Evolutionary conservation across 2,797 vertebrate genomes (phyloP).

Genomic region (Dallia pectoralis): DNA sequence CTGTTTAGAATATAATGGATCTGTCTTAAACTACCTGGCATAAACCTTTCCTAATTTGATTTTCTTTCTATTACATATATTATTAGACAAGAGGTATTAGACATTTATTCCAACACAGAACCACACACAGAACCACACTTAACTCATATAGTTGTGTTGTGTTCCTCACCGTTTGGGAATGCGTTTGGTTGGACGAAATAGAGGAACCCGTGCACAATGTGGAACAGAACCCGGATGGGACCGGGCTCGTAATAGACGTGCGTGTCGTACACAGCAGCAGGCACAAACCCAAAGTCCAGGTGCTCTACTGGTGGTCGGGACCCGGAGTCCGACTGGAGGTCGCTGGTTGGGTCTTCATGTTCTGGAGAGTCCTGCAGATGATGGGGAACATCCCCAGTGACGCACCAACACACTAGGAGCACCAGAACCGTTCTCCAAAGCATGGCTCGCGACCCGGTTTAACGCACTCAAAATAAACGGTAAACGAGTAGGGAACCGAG

Average conservation of each 20-base stretch:
- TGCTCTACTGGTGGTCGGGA: slow-evolving; percentile 63
- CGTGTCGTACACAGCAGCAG: slow-evolving; percentile 82
- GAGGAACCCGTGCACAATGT: slow-evolving; percentile 84
- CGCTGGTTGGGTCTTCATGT: slow-evolving; percentile 11
- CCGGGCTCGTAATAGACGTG: slow-evolving; percentile 79
- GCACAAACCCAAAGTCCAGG: slow-evolving; percentile 87
- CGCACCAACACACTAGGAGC: slow-evolving; percentile 75
- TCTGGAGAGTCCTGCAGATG: slow-evolving; percentile 18
- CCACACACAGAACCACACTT: slow-evolving; percentile 18
- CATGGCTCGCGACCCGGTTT: slow-evolving; percentile 71
- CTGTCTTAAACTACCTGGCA: too few relatives aligned
- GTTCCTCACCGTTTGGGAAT: slow-evolving; percentile 87
- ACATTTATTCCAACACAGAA: background rate
- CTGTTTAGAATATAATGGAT: too few relatives aligned
- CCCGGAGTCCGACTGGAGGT: slow-evolving; percentile 9
- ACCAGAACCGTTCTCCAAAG: slow-evolving; percentile 72
- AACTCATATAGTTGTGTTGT: background rate
- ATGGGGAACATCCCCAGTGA: slow-evolving; percentile 63
- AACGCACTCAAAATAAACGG: background rate
- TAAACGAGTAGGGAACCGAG: background rate
- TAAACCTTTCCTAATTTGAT: too few relatives aligned
- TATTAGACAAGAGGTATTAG: too few relatives aligned
- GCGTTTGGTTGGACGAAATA: slow-evolving; percentile 83
- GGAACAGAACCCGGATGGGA: slow-evolving; percentile 79
- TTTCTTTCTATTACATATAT: too few relatives aligned